A percentile compares a stretch with the other conserved stretches of the same genome.
These are phyloP conservation scores for Thalassoma bifasciatum DNA, from an alignment of 2,113 vertebrate species.

Conservation along the genomic window DNA sequence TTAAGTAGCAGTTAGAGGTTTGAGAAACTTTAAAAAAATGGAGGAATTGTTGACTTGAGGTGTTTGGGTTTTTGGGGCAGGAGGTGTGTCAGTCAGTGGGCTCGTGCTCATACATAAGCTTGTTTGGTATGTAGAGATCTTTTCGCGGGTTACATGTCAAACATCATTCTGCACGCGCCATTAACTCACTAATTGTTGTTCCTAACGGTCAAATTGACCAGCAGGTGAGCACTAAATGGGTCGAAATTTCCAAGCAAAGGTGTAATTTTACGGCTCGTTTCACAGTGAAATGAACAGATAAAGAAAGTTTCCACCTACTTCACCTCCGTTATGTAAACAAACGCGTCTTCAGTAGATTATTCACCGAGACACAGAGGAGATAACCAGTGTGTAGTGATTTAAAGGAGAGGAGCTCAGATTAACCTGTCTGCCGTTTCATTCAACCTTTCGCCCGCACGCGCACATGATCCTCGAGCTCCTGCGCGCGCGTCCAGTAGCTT, in stretches of 20 bases:
- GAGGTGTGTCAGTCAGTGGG: conserved; percentile 53
- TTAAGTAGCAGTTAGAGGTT: neutral
- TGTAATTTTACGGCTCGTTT: neutral
- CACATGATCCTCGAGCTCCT: neutral
- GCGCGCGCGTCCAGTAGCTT: neutral
- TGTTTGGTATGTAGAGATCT: neutral
- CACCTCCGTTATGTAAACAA: neutral
- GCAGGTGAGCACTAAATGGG: no score
- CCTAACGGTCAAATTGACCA: neutral
- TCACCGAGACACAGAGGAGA: conserved; percentile 9
- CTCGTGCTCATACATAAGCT: neutral
- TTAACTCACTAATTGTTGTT: neutral
- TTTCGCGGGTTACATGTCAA: conserved; percentile 4
- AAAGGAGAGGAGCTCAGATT: conserved; percentile 58
- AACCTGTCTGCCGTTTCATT: conserved; percentile 56
- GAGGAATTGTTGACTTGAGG: neutral
- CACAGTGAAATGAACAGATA: neutral
- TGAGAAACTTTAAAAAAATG: neutral
- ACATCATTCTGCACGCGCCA: conserved; percentile 19
- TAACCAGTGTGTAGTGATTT: conserved; percentile 17
- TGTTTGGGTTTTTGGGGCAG: conserved; percentile 11
- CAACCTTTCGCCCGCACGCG: conserved; percentile 13
- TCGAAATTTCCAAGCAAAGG: neutral
- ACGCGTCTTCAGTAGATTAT: neutral
- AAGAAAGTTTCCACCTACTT: neutral